Conservation (phyloP, 2,797 vertebrate genomes). For the Channallabes apus region DNA sequence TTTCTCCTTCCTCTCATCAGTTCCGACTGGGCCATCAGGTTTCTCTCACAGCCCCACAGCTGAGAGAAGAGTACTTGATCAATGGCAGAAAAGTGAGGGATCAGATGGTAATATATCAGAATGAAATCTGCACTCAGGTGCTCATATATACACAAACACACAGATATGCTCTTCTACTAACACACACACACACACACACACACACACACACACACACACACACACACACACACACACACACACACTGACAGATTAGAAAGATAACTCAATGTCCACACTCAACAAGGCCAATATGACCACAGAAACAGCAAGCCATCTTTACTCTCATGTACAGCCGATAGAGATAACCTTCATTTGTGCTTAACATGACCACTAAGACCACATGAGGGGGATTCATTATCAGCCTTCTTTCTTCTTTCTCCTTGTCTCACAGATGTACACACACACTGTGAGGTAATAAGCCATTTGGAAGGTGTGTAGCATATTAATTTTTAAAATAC, state of each 20-base stretch:
- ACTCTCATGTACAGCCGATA: constrained; percentile 25
- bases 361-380: constrained; percentile 49
- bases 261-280: constrained; percentile 23
- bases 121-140: constrained; percentile 77
- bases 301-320: constrained; percentile 45
- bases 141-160: constrained; percentile 38
- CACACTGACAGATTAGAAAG: constrained; percentile 21
- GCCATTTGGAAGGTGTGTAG: constrained; percentile 16
- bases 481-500: constrained; percentile 31
- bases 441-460: background rate
- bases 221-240: constrained; percentile 3
- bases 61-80: constrained; percentile 86
- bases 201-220: constrained; percentile 4
- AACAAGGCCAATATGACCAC: constrained; percentile 45
- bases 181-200: background rate
- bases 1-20: constrained; percentile 67
- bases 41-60: constrained; percentile 93
- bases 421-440: background rate
- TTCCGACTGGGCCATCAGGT: constrained; percentile 79
- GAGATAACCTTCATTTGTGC: constrained; percentile 51
- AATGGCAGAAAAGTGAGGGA: constrained; percentile 96
- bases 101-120: constrained; percentile 94
- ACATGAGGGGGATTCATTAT: constrained; percentile 32
- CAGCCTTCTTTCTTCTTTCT: background rate
- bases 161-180: background rate